phyloP scores from a whole-genome alignment of 2,797 vertebrate species.

The Pseudochromis fuscus region DNA sequence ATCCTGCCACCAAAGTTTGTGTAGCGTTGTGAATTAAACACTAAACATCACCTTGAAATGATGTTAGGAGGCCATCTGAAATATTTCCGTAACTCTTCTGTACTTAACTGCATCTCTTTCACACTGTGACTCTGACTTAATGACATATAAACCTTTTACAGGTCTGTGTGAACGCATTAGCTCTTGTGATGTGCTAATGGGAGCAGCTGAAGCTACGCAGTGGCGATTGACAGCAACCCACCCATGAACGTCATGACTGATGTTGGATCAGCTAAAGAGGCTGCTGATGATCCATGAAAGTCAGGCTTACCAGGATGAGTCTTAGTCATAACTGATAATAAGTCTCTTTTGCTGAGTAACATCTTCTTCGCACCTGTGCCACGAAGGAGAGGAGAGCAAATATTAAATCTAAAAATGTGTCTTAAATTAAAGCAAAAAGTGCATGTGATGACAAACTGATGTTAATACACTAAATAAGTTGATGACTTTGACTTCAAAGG shows the following conservation, averaged over 20 bases:
- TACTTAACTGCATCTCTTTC: neutral
- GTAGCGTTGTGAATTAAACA: neutral
- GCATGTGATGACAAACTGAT: too few species aligned
- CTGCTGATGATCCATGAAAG: slow-evolving; percentile 76
- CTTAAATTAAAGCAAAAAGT: too few species aligned
- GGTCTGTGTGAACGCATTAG: slow-evolving; percentile 13
- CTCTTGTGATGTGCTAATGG: slow-evolving; percentile 40
- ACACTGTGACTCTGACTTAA: neutral
- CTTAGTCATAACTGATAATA: slow-evolving; percentile 47
- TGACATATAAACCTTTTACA: neutral
- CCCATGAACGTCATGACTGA: slow-evolving; percentile 77
- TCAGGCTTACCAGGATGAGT: slow-evolving; percentile 68
- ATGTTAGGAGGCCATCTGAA: too few species aligned
- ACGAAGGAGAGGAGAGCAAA: neutral
- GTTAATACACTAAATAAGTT: too few species aligned
- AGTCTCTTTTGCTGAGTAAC: slow-evolving; percentile 14
- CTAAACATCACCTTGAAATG: neutral
- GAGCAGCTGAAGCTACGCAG: slow-evolving; percentile 46
- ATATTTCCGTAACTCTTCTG: too few species aligned
- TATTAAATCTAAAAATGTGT: too few species aligned
- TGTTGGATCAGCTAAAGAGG: slow-evolving; percentile 75
- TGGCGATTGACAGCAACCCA: slow-evolving; percentile 73
- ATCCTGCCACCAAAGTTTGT: neutral
- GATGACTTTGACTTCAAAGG: too few species aligned
- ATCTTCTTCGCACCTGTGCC: neutral